Evolutionary conservation across 2,113 vertebrate genomes (phyloP).

Genomic region (Vicugna pacos): DNA sequence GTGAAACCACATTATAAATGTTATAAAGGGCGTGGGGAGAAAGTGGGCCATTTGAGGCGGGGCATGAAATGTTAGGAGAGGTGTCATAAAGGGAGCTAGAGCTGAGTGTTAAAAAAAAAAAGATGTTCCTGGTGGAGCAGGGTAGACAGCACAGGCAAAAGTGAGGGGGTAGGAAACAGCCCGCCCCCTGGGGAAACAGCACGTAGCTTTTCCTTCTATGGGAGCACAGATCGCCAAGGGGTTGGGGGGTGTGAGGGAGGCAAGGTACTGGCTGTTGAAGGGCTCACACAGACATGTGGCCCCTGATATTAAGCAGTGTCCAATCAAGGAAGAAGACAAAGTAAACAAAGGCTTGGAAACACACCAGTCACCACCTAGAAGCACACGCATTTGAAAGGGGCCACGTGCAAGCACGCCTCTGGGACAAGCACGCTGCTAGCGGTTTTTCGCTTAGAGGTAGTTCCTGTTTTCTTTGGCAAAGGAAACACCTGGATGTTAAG

Average conservation of each 20-base stretch:
- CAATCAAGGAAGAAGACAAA: neutral
- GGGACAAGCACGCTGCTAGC: accelerated
- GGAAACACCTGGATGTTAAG: neutral
- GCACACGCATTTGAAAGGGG: accelerated
- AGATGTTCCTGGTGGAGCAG: too few species aligned
- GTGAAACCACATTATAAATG: neutral
- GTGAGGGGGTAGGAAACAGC: neutral
- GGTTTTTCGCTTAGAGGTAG: neutral
- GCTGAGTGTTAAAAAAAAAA: neutral
- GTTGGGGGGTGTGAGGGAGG: neutral
- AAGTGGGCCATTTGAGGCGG: neutral
- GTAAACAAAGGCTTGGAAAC: accelerated
- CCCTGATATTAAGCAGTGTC: neutral
- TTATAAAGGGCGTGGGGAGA: neutral
- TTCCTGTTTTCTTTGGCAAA: neutral
- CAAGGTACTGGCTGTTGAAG: neutral
- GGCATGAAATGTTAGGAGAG: neutral
- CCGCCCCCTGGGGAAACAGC: neutral
- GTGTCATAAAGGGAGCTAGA: neutral
- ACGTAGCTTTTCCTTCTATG: accelerated
- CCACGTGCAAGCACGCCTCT: accelerated
- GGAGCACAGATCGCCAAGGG: too few species aligned
- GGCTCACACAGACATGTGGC: neutral
- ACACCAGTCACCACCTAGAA: accelerated
- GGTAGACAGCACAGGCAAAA: neutral